Percentiles rank a stretch among this genome's conserved stretches.
phyloP scores from a whole-genome alignment of 2,113 vertebrate species.

The Mola mola region DNA sequence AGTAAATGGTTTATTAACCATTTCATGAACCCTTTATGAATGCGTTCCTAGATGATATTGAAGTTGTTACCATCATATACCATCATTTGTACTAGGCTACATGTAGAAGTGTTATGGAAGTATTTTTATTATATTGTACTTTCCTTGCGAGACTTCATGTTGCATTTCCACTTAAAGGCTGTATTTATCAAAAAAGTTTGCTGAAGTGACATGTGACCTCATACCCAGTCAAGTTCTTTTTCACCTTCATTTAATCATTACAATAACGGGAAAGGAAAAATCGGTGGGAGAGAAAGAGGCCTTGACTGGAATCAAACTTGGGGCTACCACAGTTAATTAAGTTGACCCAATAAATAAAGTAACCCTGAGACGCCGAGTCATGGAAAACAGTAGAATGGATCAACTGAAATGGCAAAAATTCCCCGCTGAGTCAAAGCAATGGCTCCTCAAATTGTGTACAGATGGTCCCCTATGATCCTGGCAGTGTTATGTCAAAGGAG shows the following conservation, averaged over 20 bases:
- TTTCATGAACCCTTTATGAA: not conserved
- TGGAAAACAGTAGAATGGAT: not conserved
- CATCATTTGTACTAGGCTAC: not conserved
- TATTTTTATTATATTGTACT: no score
- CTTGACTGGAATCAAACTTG: not conserved
- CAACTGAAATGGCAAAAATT: not conserved
- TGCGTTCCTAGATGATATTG: not conserved
- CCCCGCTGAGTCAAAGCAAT: conserved; percentile 12
- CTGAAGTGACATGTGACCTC: not conserved
- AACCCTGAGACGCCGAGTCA: not conserved
- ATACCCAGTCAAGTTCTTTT: not conserved
- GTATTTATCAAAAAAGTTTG: not conserved
- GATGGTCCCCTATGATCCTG: conserved; percentile 16
- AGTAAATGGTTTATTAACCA: no score
- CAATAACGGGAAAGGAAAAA: not conserved
- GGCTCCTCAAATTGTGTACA: conserved; percentile 32
- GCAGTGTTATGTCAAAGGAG: conserved; percentile 64
- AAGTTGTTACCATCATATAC: not conserved
- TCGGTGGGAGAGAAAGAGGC: not conserved
- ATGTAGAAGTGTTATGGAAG: no score
- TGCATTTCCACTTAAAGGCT: not conserved
- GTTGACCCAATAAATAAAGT: not conserved
- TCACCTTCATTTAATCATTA: not conserved
- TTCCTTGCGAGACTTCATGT: not conserved
- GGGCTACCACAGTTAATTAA: no score